Conservation (phyloP, 1,140 invertebrate species). For the Centruroides sculpturatus region DNA sequence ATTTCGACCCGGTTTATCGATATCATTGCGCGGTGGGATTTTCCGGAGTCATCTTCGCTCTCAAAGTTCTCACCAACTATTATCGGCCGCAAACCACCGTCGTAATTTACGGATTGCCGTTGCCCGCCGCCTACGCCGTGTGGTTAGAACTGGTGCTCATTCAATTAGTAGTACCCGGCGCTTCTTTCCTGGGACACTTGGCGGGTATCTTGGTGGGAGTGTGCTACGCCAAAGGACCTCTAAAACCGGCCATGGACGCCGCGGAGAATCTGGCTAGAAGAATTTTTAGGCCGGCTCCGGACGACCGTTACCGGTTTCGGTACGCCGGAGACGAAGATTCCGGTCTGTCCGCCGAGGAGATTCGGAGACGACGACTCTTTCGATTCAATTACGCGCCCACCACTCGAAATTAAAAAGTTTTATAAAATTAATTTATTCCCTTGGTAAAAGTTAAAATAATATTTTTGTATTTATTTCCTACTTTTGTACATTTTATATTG, state of each 20-base stretch:
- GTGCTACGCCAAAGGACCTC: conserved; percentile 43
- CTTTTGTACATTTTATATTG: no score
- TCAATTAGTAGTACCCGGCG: conserved; percentile 44
- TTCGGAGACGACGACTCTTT: no score
- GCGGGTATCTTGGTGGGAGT: conserved; percentile 53
- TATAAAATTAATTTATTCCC: no score
- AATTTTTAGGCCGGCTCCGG: no score
- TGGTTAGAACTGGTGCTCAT: conserved; percentile 54
- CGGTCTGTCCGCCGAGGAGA: no score
- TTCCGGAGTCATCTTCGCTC: conserved; percentile 46
- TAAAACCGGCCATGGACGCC: conserved; percentile 38
- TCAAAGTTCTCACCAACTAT: conserved; percentile 46
- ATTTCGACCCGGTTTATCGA: conserved; percentile 25
- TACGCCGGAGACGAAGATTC: no score
- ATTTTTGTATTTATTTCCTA: no score
- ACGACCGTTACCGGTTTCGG: no score
- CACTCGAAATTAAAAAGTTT: no score
- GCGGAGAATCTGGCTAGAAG: background rate
- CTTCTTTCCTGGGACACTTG: conserved; percentile 47
- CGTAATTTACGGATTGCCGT: conserved; percentile 35
- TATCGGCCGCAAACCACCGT: conserved; percentile 21
- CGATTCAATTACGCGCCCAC: no score
- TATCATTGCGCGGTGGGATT: conserved; percentile 51
- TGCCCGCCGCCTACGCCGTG: conserved; percentile 41
- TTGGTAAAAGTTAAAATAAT: no score